A percentile compares a stretch with the other conserved stretches of the same genome.
phyloP scores from a whole-genome alignment of 2,797 vertebrate genomes.

The Stomatorhinus walkeri region DNA sequence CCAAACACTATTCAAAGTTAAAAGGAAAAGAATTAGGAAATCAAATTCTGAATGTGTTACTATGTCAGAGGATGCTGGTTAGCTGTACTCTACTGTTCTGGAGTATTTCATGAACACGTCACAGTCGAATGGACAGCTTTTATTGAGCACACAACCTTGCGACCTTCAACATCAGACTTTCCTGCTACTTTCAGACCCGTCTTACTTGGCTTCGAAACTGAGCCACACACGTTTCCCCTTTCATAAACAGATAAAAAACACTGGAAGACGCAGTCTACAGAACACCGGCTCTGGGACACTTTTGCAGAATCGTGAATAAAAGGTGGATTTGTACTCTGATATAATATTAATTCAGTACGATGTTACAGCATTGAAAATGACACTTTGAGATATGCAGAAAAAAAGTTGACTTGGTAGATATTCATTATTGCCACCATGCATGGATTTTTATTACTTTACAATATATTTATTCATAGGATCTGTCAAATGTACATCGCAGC shows the following conservation, averaged over 20 bases:
- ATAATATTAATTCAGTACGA: neutral
- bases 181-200: neutral
- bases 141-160: neutral
- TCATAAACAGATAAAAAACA: neutral
- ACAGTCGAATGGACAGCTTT: neutral
- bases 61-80: neutral
- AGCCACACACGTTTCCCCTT: neutral
- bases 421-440: neutral
- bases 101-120: neutral
- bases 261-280: neutral
- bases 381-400: neutral
- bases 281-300: neutral
- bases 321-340: neutral
- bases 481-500: slow-evolving; percentile 2
- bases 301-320: neutral
- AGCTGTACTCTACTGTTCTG: neutral
- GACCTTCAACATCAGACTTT: neutral
- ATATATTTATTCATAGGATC: slow-evolving; percentile 11
- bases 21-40: neutral
- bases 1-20: neutral
- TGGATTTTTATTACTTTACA: neutral
- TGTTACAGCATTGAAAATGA: neutral
- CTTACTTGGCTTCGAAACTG: neutral
- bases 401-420: neutral
- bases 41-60: neutral